Base-by-base conservation (phyloP, 2,888 invertebrate species). In the Yponomeuta sedellus region DNA sequence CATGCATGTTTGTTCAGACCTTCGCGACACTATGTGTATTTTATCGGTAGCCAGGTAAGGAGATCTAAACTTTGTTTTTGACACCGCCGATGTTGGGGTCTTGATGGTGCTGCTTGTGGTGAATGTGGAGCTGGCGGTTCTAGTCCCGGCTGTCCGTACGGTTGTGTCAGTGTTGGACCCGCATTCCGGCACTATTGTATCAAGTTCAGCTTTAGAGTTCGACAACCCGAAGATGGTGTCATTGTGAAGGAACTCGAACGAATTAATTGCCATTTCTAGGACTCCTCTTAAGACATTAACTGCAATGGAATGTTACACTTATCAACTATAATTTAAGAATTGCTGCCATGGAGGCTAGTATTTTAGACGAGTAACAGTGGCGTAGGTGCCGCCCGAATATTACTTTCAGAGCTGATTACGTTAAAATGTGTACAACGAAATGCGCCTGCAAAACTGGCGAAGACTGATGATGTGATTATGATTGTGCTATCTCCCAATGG, bases 21-120 rank as follows among this genome's bases (percentile, higher is more conserved):
- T 73, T 69, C 75, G 76, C 34, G 85, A 81, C 28, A 79, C 70
- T 58, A 82, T 64, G 20, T 81, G 80, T 2, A 83, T 69, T 69
- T 74, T 82, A 67, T 85, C 81, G 59, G 72, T 73, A 19, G 70
- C 69, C 1, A 86, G 70, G 68, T 86, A 85, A 0, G 86, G 84
- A 2, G 84, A 83, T 66, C 69, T 77, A 0, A 52, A 52, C 44
- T 12, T 52, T 16, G 44, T 52, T 16, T 52, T 52, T 4, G 44
- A 52, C 44, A 52, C 16, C 12, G 44, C 16, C 44, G 44, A 52
- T 52, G 44, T 16, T 52, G 44, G 44, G 44, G 44, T 52, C 44
- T 52, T 52, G 44, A 52, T 52, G 44, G 44, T 52, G 44, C 16
- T 52, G 12, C 16, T 4, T 4, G 44, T 52, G 3, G 44, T 52